Conservation (phyloP, 2,888 invertebrate genomes). For the Sarcophaga subvicina region DNA sequence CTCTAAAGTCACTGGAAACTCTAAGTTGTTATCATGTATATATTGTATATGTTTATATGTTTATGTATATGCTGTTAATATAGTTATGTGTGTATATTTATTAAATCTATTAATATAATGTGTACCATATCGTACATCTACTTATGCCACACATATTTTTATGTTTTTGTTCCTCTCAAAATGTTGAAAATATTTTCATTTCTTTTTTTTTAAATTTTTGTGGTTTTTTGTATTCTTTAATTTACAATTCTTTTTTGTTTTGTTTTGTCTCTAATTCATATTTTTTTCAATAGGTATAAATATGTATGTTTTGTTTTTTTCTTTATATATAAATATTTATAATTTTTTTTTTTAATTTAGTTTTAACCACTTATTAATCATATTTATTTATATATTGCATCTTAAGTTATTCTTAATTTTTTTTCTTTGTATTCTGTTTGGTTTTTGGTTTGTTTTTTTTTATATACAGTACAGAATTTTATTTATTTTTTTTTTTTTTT, state of each 20-base stretch:
- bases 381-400: slow-evolving; percentile 54
- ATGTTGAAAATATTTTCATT: slow-evolving; percentile 27
- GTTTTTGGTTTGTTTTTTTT: slow-evolving; percentile 52
- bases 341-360: slow-evolving; percentile 34
- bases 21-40: no score
- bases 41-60: no score
- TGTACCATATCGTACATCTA: no score
- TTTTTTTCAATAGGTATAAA: no score
- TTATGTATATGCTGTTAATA: no score
- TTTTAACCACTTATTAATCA: slow-evolving; percentile 51
- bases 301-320: slow-evolving; percentile 30
- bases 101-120: no score
- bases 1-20: no score
- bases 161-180: slow-evolving; percentile 68
- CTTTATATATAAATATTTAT: no score
- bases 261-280: no score
- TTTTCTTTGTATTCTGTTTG: slow-evolving; percentile 48
- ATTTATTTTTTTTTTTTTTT: slow-evolving; percentile 46
- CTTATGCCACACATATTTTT: slow-evolving; percentile 11
- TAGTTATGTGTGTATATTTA: no score
- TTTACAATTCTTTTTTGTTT: no score
- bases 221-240: no score
- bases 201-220: slow-evolving; percentile 51
- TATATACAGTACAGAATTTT: slow-evolving; percentile 74
- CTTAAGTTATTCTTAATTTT: slow-evolving; percentile 18